These are phyloP conservation scores for Akabosia matsudoensis DNA, from an alignment of 1,140 invertebrate genomes.

Conservation along the genomic window DNA sequence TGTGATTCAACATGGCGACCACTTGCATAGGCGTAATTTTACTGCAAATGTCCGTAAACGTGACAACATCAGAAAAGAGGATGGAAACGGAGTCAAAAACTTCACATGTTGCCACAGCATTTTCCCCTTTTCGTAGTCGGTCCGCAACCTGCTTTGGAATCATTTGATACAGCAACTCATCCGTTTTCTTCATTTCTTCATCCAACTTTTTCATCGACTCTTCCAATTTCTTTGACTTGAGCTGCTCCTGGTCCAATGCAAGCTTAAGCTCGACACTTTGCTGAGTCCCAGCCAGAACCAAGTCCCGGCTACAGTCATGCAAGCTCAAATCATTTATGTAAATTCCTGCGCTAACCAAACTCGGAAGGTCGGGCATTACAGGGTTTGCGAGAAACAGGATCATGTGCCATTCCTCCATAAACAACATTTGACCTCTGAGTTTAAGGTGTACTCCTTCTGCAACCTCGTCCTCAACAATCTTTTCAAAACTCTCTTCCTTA, in stretches of 20 bases:
- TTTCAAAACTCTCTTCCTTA: slow-evolving; percentile 8
- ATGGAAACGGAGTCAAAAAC: slow-evolving; percentile 95
- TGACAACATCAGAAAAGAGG: slow-evolving; percentile 93
- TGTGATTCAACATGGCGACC: slow-evolving; percentile 92
- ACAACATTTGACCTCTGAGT: slow-evolving; percentile 77
- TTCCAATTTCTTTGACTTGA: slow-evolving; percentile 93
- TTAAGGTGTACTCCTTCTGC: background rate
- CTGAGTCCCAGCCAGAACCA: slow-evolving; percentile 93
- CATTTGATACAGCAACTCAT: slow-evolving; percentile 96
- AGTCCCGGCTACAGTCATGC: slow-evolving; percentile 94
- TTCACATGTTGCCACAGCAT: slow-evolving; percentile 91
- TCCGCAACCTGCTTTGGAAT: slow-evolving; percentile 96
- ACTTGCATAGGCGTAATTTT: slow-evolving; percentile 93
- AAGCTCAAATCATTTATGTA: slow-evolving; percentile 97
- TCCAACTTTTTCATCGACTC: slow-evolving; percentile 94
- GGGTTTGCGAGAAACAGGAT: slow-evolving; percentile 95
- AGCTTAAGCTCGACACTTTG: slow-evolving; percentile 94
- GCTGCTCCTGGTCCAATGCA: slow-evolving; percentile 91
- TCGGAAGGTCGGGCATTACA: slow-evolving; percentile 87
- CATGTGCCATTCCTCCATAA: slow-evolving; percentile 95
- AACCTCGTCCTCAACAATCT: slow-evolving; percentile 38
- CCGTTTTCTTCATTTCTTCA: slow-evolving; percentile 91
- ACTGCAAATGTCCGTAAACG: slow-evolving; percentile 93
- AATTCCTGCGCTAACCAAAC: slow-evolving; percentile 77
- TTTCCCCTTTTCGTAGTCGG: slow-evolving; percentile 82